Base-by-base conservation (phyloP, 2,888 invertebrate genomes). In the Cephus runcator region DNA sequence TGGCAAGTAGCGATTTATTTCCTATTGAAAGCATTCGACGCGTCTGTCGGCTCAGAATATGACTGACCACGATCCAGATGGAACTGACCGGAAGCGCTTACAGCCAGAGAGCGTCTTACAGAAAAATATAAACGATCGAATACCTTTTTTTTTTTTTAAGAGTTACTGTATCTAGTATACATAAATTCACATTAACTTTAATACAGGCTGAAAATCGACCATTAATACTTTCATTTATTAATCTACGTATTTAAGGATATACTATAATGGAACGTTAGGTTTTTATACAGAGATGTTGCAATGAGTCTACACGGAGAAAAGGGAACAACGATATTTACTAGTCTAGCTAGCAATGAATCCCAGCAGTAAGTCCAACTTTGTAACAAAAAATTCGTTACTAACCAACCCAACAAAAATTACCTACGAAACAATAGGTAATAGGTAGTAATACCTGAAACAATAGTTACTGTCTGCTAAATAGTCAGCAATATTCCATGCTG, bases 231-330 rank as follows among this genome's bases (percentile, higher is more conserved):
- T 23, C 9, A 56, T 56, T 56, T 2, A 9, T 56, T 23, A 6
- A 23, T 56, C 23, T 9, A 23, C 9, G 23, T 9, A 23, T 56
- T 23, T 2, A 56, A 23, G 56, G 23, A 6, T 56, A 23, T 23
- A 15, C 23, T 12, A 1, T 71, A 31, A 71, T 3, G 2, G 31
- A 15, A 30, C 71, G 31, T 69, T 69, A 31, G 12, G 31, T 12
- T 71, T 31, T n/a, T 33, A 71, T 33, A 79, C 79, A 71, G 69
- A 73, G 83, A 80, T 4, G 82, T 81, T 85, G 82, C 81, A 83
- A 87, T 84, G 83, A 87, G 84, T 84, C 4, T 36, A 36, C 12
- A 12, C 36, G 36, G 4, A 36, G 35, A 35, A 35, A 12, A 35
- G 35, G 35, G 35, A 12, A 35, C 35, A 35, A 12, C 12, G 3